Percentiles rank a stretch among this genome's conserved stretches.
These are phyloP conservation scores for Erebia aethiops DNA, from an alignment of 2,888 invertebrate genomes.

Conservation along the genomic window DNA sequence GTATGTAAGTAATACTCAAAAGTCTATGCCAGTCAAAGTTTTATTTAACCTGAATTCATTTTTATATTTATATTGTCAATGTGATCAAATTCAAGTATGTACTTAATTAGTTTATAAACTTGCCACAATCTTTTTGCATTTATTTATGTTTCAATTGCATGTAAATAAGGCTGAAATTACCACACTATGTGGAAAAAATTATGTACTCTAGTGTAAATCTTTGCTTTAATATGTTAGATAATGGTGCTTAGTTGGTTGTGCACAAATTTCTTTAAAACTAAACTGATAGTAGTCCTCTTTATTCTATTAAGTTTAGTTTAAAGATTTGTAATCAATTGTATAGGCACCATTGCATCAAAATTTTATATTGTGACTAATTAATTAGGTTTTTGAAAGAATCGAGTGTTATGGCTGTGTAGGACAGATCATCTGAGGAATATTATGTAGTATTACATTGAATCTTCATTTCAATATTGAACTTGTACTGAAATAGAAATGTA, in stretches of 20 bases:
- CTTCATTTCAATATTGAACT: slow-evolving; percentile 23
- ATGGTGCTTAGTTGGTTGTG: slow-evolving; percentile 1
- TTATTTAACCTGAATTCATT: slow-evolving; percentile 39
- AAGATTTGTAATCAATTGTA: not conserved
- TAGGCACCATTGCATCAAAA: slow-evolving; percentile 23
- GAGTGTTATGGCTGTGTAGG: slow-evolving; percentile 41
- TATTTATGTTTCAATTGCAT: slow-evolving; percentile 57
- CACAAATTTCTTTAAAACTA: not conserved
- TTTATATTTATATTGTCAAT: slow-evolving; percentile 43
- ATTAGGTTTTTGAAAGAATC: slow-evolving; percentile 25
- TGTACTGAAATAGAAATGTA: slow-evolving; percentile 18
- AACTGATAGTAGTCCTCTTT: not conserved
- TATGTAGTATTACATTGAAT: slow-evolving; percentile 25
- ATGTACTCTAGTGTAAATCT: slow-evolving; percentile 53
- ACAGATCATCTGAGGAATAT: slow-evolving; percentile 30
- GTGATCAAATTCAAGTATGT: slow-evolving; percentile 63
- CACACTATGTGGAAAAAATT: slow-evolving; percentile 33
- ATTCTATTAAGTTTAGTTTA: not conserved
- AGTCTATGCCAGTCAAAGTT: slow-evolving; percentile 38
- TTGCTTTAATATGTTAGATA: slow-evolving; percentile 50
- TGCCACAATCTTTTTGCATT: slow-evolving; percentile 56
- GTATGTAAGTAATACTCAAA: slow-evolving; percentile 37
- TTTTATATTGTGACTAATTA: slow-evolving; percentile 30
- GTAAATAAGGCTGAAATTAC: slow-evolving; percentile 69
- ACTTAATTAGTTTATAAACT: slow-evolving; percentile 63